Base-by-base conservation (phyloP, 2,797 vertebrate genomes). In the Microcaecilia unicolor region DNA sequence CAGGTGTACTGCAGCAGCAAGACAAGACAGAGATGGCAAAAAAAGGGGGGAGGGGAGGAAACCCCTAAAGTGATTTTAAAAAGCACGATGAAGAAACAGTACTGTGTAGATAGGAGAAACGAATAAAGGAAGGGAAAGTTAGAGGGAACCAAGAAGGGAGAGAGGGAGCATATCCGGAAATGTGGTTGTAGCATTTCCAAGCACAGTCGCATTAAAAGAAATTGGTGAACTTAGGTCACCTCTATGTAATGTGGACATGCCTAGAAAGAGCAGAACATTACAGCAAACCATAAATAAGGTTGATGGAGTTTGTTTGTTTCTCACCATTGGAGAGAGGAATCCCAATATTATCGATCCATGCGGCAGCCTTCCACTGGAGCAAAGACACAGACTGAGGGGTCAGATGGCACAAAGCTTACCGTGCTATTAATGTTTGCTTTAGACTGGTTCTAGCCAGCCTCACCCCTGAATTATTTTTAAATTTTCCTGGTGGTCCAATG, bases 1-100 rank as follows among this genome's bases (percentile, higher is more conserved):
- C n/a, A n/a, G n/a, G n/a, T n/a, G n/a, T n/a, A n/a, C n/a, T n/a
- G n/a, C n/a, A n/a, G n/a, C n/a, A n/a, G n/a, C n/a, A n/a, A n/a
- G n/a, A n/a, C n/a, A n/a, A n/a, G n/a, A 53, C 53, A 43, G 63
- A 45, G 32, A 34, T 4, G 1, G 25, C 22, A 37, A 28, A 11
- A 37, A 23, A 42, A 22, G 20, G 38, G 31, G 7, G 2, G 18
- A 9, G 22, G 19, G 44, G 50, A 42, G n/a, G 35, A 37, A 31
- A 34, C 25, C 7, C 20, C 18, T 7, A 1, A 10, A 44, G 36
- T 44, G 50, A 44, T 35, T 28, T 66, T 58, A 63, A 55, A 44
- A 63, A 55, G 52, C 66, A 66, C 58, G 53, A 63, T 57, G 55
- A 58, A 48, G 53, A 66, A 50, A 50, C 51, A 58, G 63, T 58